A percentile compares a stretch with the other conserved stretches of the same genome.
Evolutionary conservation across 1,140 invertebrate species (phyloP).

Genomic region (Melanaphis sacchari): DNA sequence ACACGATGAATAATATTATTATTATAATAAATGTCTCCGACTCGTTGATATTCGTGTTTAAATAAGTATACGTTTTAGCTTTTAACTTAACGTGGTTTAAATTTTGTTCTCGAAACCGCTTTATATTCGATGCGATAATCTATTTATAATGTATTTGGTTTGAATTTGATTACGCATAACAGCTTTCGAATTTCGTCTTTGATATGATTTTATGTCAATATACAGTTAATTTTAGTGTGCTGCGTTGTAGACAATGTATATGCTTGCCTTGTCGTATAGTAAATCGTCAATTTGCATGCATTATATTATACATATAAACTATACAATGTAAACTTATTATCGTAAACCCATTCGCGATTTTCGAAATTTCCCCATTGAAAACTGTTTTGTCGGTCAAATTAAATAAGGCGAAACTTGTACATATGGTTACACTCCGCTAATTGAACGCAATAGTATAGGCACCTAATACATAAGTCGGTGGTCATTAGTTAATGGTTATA

Average conservation of each 20-base stretch:
- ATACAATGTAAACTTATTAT: neutral
- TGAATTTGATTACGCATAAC: neutral
- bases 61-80: neutral
- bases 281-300: conserved; percentile 28
- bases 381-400: neutral
- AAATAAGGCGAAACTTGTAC: neutral
- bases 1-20: neutral
- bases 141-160: neutral
- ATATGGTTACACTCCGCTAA: neutral
- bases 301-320: neutral
- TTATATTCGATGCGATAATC: neutral
- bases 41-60: neutral
- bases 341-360: neutral
- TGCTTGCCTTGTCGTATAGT: neutral
- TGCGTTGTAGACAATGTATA: neutral
- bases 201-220: conserved; percentile 26
- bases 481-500: too few relatives aligned
- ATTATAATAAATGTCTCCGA: too few relatives aligned
- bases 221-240: neutral
- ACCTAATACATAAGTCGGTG: neutral
- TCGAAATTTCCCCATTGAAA: neutral
- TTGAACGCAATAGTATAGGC: neutral
- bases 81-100: neutral
- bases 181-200: conserved; percentile 20
- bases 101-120: neutral